Evolutionary conservation across 2,888 invertebrate genomes (phyloP).

Genomic region (Notodromas monacha): DNA sequence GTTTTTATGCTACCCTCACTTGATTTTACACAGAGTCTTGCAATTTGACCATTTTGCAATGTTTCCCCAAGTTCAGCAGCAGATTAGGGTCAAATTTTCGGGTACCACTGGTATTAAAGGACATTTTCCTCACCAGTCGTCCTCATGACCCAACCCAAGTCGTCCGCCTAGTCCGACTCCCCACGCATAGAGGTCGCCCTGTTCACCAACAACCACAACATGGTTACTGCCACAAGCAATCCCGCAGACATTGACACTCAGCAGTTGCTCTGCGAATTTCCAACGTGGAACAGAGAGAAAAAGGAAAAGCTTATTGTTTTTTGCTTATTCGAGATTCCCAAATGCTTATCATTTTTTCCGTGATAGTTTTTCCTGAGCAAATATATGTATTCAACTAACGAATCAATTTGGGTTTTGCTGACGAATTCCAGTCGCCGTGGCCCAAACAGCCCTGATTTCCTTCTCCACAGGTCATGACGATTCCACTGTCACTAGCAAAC

Average conservation of each 20-base stretch:
- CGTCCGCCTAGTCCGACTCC: conserved; percentile 27
- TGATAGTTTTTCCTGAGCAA: too few relatives aligned
- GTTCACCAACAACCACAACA: conserved; percentile 25
- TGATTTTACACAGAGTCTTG: too few relatives aligned
- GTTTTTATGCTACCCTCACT: too few relatives aligned
- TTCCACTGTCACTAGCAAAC: conserved; percentile 29
- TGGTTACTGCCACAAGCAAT: conserved; percentile 28
- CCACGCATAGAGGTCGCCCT: conserved; percentile 30
- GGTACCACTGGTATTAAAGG: conserved; percentile 6
- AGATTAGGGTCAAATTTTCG: too few relatives aligned
- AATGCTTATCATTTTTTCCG: not conserved
- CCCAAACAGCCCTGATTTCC: conserved; percentile 28
- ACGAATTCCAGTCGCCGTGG: conserved; percentile 24
- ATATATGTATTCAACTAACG: conserved; percentile 11
- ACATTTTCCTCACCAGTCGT: conserved; percentile 16
- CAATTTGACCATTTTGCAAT: too few relatives aligned
- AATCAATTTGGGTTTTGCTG: conserved; percentile 24
- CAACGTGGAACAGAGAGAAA: too few relatives aligned
- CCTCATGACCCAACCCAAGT: conserved; percentile 23
- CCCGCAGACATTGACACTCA: conserved; percentile 25
- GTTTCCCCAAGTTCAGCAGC: too few relatives aligned
- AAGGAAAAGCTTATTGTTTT: too few relatives aligned
- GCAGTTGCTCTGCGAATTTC: conserved; percentile 18
- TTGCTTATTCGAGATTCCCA: too few relatives aligned
- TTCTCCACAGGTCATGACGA: conserved; percentile 32